Base-by-base conservation (phyloP, 2,797 vertebrate species). In the Thaleichthys pacificus region DNA sequence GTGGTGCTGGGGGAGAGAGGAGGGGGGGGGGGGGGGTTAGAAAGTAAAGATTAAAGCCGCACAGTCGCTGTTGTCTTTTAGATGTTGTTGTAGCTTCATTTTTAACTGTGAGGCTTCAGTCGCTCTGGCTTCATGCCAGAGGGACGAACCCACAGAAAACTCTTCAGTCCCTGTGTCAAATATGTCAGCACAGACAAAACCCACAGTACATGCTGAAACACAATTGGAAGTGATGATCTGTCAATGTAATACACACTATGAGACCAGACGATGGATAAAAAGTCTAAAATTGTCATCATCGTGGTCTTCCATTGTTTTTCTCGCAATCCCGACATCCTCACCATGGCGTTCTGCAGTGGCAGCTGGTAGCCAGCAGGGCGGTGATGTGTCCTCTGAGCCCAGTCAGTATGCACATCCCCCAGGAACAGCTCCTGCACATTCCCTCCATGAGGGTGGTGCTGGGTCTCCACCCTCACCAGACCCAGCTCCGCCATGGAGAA, bases 401-500 rank as follows among this genome's bases (percentile, higher is more conserved):
- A 92, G 73, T 96, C 91, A 0, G 96, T 98, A 89, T 96, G 94
- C 69, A 96, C 91, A 73, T 97, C 95, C 17, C 96, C 96, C 60
- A 97, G 87, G 82, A 95, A 94, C 7, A 98, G 90, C 87, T 97
- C 93, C 86, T 96, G 93, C 68, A 96, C 88, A 66, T 92, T 89
- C 62, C 61, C 85, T 56, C 91, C 90, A 0, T 89, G 87, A 32
- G 68, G 79, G 82, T 93, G 93, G 42, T 93, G 86, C 47, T 77
- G 95, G 17, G 83, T 87, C 81, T 97, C 95, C 88, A 96, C 85
- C 0, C 93, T 86, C 60, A 97, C 82, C 77, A 97, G 86, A 84
- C 92, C 94, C 79, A 97, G 86, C 87, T 97, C 96, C 15, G 94
- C 93, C 95, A 96, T 95, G 76, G 93, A 94, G 63, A 98, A 95